A percentile compares a stretch with the other conserved stretches of the same genome.
Conservation (phyloP, 2,888 invertebrate species). For the Thereva unica region DNA sequence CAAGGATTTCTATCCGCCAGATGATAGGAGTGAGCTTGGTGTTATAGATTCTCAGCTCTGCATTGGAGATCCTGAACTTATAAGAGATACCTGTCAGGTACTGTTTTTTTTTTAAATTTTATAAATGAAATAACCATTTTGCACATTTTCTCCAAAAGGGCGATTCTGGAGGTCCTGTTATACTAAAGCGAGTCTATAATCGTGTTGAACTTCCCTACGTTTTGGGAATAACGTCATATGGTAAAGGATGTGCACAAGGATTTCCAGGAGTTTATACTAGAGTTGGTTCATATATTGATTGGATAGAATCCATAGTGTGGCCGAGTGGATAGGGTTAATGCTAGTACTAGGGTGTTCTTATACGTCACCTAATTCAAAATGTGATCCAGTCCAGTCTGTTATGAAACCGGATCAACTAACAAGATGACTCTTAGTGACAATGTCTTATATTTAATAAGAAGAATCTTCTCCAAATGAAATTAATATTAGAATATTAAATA, state of each 20-base stretch:
- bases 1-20: neutral
- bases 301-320: constrained; percentile 32
- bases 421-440: too few species aligned
- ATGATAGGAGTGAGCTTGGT: neutral
- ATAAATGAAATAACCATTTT: too few species aligned
- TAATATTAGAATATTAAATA: too few species aligned
- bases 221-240: constrained; percentile 25
- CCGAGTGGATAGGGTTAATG: neutral
- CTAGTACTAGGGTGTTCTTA: too few species aligned
- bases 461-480: too few species aligned
- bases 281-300: constrained; percentile 16
- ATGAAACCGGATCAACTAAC: too few species aligned
- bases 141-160: constrained; percentile 17
- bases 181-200: neutral
- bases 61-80: constrained; percentile 21
- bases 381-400: too few species aligned
- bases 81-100: constrained; percentile 26
- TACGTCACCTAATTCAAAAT: too few species aligned
- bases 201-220: constrained; percentile 3
- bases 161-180: constrained; percentile 38
- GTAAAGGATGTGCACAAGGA: constrained; percentile 16
- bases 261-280: constrained; percentile 29
- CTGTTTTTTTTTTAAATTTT: neutral
- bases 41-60: constrained; percentile 17
- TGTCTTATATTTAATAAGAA: too few species aligned